Conservation (phyloP, 2,113 vertebrate genomes). For the Barbus barbus region DNA sequence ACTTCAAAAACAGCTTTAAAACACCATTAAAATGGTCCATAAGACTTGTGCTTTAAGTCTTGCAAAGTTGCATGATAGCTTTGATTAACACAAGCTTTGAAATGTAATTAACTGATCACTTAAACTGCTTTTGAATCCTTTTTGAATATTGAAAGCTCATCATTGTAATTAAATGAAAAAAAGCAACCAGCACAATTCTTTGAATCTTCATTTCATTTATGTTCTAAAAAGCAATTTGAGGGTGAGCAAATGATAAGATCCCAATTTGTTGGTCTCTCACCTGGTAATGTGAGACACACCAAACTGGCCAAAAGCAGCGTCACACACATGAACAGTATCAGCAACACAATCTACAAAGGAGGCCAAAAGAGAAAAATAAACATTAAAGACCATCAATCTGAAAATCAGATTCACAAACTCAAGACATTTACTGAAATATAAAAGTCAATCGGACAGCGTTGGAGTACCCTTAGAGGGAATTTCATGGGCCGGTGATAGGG, state of each 20-base stretch:
- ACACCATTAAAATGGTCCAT: background rate
- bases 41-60: background rate
- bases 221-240: background rate
- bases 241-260: background rate
- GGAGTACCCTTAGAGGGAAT: conserved; percentile 89
- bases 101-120: background rate
- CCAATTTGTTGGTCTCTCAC: conserved; percentile 69
- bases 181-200: background rate
- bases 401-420: background rate
- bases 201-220: background rate
- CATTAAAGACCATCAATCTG: background rate
- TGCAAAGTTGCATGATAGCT: background rate
- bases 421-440: background rate
- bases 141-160: background rate
- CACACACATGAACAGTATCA: conserved; percentile 96
- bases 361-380: background rate
- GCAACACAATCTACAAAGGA: conserved; percentile 86
- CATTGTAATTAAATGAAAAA: too few species aligned
- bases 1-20: background rate
- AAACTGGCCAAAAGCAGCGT: conserved; percentile 95
- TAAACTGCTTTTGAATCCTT: background rate
- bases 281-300: conserved; percentile 96
- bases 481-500: conserved; percentile 92
- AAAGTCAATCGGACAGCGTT: background rate
- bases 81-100: background rate